phyloP scores from a whole-genome alignment of 1,140 invertebrate species.

The Littorina saxatilis region DNA sequence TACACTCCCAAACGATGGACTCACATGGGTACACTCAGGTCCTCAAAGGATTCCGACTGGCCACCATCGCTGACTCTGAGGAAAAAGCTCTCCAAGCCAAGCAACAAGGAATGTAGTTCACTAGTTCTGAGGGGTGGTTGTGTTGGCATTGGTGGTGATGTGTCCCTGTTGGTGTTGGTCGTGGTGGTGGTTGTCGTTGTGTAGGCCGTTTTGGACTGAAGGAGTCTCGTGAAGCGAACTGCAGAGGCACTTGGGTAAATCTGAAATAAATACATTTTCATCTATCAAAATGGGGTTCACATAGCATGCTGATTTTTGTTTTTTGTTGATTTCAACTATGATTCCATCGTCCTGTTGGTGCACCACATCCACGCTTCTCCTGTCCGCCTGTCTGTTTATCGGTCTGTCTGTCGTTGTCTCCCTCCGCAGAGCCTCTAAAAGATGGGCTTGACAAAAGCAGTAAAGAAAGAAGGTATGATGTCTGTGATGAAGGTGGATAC shows the following conservation, averaged over 20 bases:
- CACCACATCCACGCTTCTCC: too few relatives aligned
- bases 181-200: neutral
- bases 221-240: conserved; percentile 39
- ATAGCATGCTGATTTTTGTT: too few relatives aligned
- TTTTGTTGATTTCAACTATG: too few relatives aligned
- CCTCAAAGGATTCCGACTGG: conserved; percentile 39
- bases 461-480: too few relatives aligned
- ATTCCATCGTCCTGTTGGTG: too few relatives aligned
- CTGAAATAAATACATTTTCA: conserved; percentile 26
- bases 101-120: conserved; percentile 41
- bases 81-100: conserved; percentile 47
- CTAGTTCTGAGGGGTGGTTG: neutral
- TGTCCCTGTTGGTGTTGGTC: neutral
- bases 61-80: conserved; percentile 33
- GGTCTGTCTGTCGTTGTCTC: neutral
- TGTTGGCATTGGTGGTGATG: neutral
- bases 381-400: neutral
- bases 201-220: conserved; percentile 16
- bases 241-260: conserved; percentile 36
- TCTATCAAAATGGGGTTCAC: too few relatives aligned
- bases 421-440: too few relatives aligned
- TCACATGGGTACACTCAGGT: conserved; percentile 48
- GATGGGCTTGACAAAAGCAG: too few relatives aligned
- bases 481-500: too few relatives aligned
- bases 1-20: neutral